These are phyloP conservation scores for Tapirus terrestris DNA, from an alignment of 2,113 vertebrate species.

Conservation along the genomic window DNA sequence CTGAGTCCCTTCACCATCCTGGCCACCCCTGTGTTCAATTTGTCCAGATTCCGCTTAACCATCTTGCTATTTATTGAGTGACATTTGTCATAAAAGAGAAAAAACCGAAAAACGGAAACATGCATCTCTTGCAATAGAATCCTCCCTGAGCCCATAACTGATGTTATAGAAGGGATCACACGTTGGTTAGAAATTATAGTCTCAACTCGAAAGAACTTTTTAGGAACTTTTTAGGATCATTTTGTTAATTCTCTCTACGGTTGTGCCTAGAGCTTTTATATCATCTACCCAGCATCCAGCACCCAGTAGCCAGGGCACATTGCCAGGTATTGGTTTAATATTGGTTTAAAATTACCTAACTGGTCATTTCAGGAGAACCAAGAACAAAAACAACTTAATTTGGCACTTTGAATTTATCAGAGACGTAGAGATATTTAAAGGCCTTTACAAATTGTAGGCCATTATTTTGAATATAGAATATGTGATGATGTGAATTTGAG, in stretches of 20 bases:
- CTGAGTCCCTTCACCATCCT: not conserved
- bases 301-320: fast-evolving
- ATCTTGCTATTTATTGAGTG: not conserved
- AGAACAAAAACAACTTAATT: not conserved
- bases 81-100: not conserved
- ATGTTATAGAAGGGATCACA: not conserved
- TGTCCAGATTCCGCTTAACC: not conserved
- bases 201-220: not conserved
- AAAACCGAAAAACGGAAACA: not conserved
- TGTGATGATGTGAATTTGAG: not conserved
- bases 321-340: not conserved
- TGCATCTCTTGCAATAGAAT: not conserved
- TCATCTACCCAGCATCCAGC: not conserved
- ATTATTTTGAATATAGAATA: not conserved
- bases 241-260: not conserved
- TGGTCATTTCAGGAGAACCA: not conserved
- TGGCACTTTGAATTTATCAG: not conserved
- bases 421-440: not conserved
- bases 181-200: not conserved
- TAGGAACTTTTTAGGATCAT: not conserved
- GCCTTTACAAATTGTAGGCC: not conserved
- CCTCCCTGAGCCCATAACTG: not conserved
- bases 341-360: not conserved
- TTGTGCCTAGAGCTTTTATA: not conserved
- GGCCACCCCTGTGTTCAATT: not conserved